phyloP scores from a whole-genome alignment of 1,140 invertebrate species.

The Spodoptera frugiperda region DNA sequence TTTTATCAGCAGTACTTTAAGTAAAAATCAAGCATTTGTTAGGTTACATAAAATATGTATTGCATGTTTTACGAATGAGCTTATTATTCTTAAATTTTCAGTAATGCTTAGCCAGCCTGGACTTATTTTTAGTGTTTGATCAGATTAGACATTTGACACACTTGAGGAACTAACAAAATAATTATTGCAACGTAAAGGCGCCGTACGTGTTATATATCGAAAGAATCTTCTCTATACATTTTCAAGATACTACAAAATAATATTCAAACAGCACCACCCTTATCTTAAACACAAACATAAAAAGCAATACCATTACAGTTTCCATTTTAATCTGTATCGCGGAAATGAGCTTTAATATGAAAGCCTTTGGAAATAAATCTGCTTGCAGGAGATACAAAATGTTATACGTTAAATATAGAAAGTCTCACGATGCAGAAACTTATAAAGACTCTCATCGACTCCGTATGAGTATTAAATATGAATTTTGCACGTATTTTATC shows the following conservation, averaged over 20 bases:
- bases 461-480: slow-evolving; percentile 28
- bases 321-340: slow-evolving; percentile 1
- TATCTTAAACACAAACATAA: slow-evolving; percentile 15
- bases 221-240: too few species aligned
- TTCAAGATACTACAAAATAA: too few species aligned
- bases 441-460: slow-evolving; percentile 17
- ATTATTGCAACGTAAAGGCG: too few species aligned
- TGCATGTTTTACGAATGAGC: too few species aligned
- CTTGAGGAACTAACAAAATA: too few species aligned
- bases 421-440: slow-evolving; percentile 23
- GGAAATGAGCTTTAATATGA: slow-evolving; percentile 15
- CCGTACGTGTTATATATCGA: too few species aligned
- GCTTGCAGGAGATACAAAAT: slow-evolving; percentile 12
- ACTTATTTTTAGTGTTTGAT: too few species aligned
- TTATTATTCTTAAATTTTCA: background rate
- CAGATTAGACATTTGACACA: too few species aligned
- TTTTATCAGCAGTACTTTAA: background rate
- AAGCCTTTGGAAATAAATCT: background rate
- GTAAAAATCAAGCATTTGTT: too few species aligned
- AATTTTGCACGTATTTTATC: slow-evolving; percentile 33
- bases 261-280: too few species aligned
- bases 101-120: too few species aligned
- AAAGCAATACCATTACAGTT: slow-evolving; percentile 18
- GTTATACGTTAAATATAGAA: slow-evolving; percentile 2
- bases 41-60: too few species aligned